Evolutionary conservation across 2,888 invertebrate species (phyloP), one percentile per base, ranked within the genome.

Genomic region (Schizaphis graminum): DNA sequence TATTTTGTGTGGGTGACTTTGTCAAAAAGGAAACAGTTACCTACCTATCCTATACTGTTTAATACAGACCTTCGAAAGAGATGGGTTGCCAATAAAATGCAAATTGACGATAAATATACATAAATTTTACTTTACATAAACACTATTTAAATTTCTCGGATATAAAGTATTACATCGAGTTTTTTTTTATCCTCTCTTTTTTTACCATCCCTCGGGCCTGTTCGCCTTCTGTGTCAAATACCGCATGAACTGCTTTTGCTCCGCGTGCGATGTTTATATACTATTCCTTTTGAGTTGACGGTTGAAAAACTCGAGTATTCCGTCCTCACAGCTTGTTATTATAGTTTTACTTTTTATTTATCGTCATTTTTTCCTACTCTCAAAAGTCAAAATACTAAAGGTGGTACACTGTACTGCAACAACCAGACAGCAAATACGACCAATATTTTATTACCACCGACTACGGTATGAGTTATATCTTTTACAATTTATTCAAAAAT

Each of bases 91-190:
- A 94, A 94, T 94, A 94, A 94, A 94, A 94, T 94, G 93, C 90
- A 90, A 94, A 94, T 93, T 28, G 89, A 13, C 89, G 89, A 89
- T 93, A 93, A 93, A 93, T 89, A 89, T 90, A 93, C 85, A 86
- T 85, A 90, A 28, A 61, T 93, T 93, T 89, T 35, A 85, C 93
- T 93, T 93, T 93, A 90, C 93, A 91, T 49, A 86, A 94, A 94
- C 93, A 91, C 93, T 91, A 86, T 94, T 94, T 91, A 94, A 94
- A 93, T 93, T 93, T 93, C 85, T 85, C 67, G 28, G 57, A 61
- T 47, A 85, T 47, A 85, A 61, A 90, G n/a, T 94, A 89, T 90
- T 85, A 85, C 89, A 89, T 84, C 77, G 49, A 5, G 84, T 53
- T 41, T 91, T 91, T 85, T 53, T 89, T 61, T 84, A 11, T 47